phyloP scores from a whole-genome alignment of 2,113 vertebrate species.

The Otis tarda region DNA sequence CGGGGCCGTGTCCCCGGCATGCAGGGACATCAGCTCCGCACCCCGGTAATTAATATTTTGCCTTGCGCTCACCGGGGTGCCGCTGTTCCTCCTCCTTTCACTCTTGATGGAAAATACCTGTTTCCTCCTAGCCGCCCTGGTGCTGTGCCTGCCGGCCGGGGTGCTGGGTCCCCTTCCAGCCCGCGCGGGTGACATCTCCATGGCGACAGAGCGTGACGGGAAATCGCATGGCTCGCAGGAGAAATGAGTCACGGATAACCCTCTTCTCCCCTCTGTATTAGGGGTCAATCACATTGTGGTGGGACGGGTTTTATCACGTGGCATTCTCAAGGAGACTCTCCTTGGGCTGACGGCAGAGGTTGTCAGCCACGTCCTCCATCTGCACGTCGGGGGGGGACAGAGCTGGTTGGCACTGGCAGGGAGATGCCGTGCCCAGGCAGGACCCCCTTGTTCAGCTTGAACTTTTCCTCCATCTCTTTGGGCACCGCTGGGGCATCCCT shows the following conservation, averaged over 20 bases:
- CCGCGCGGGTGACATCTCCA: constrained; percentile 3
- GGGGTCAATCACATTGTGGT: not conserved
- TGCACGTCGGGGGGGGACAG: not conserved
- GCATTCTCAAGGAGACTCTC: not conserved
- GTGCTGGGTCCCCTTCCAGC: not conserved
- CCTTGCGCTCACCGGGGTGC: not conserved
- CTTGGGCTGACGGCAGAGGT: accelerated
- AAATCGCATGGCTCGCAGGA: not conserved
- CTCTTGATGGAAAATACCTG: not conserved
- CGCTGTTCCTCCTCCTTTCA: not conserved
- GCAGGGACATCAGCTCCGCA: not conserved
- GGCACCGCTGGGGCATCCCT: too few species aligned
- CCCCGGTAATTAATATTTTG: not conserved
- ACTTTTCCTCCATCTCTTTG: not conserved
- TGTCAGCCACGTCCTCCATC: not conserved
- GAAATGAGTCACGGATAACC: not conserved
- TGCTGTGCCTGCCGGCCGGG: not conserved
- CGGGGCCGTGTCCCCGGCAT: not conserved
- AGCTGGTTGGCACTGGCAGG: not conserved
- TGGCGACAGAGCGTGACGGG: not conserved
- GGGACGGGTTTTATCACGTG: not conserved
- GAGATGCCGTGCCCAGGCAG: not conserved
- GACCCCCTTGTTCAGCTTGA: not conserved
- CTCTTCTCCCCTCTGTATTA: not conserved
- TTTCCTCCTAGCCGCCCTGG: not conserved